These are phyloP conservation scores for Hypselothyrea guttata DNA, from an alignment of 2,888 invertebrate genomes.

Conservation along the genomic window DNA sequence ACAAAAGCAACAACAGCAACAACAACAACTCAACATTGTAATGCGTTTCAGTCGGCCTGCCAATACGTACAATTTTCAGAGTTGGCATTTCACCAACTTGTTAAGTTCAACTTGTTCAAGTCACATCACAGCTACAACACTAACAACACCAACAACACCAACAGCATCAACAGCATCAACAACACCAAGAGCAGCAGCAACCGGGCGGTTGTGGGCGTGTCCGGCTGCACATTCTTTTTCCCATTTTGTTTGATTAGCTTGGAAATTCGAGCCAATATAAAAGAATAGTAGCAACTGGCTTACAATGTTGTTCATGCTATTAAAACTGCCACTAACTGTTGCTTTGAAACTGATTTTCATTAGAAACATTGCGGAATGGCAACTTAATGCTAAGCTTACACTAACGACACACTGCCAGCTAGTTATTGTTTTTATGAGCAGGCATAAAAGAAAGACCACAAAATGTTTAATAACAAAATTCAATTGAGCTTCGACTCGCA, in stretches of 20 bases:
- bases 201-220: too few relatives aligned
- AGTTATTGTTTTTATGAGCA: background rate
- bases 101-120: constrained; percentile 45
- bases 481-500: too few relatives aligned
- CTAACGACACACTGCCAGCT: constrained; percentile 14
- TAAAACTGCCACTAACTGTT: constrained; percentile 11
- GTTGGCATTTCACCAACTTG: constrained; percentile 56
- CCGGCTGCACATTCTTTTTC: background rate
- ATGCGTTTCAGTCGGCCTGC: constrained; percentile 59
- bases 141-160: background rate
- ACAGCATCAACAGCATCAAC: too few relatives aligned
- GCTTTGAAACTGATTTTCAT: constrained; percentile 23
- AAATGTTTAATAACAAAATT: too few relatives aligned
- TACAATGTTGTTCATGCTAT: constrained; percentile 41
- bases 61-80: constrained; percentile 39
- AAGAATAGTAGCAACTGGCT: constrained; percentile 7
- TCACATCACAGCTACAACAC: constrained; percentile 32
- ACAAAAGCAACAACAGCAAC: constrained; percentile 5
- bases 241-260: constrained; percentile 41
- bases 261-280: constrained; percentile 26
- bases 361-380: constrained; percentile 18
- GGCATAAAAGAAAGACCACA: too few relatives aligned
- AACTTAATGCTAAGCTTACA: constrained; percentile 20
- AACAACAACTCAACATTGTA: constrained; percentile 63
- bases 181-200: too few relatives aligned